Conservation (phyloP, 1,140 invertebrate genomes). For the Caenorhabditis remanei region DNA sequence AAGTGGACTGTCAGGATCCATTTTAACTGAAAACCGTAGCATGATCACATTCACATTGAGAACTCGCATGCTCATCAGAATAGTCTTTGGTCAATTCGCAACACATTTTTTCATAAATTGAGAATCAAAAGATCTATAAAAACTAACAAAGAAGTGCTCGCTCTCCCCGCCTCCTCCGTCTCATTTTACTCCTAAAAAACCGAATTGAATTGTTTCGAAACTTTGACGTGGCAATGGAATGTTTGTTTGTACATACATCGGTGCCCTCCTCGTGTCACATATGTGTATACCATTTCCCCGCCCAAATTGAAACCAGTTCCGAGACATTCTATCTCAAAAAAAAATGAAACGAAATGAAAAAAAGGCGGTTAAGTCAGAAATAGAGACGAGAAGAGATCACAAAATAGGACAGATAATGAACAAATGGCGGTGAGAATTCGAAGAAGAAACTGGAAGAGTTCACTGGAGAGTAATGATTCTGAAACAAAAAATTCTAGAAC, state of each 20-base stretch:
- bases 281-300: constrained; percentile 37
- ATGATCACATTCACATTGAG: no score
- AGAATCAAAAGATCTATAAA: constrained; percentile 23
- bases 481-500: no score
- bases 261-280: not conserved
- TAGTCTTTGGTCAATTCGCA: not conserved
- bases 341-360: constrained; percentile 14
- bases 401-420: no score
- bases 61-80: not conserved
- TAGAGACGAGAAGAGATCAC: no score
- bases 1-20: no score
- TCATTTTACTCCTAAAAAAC: constrained; percentile 10
- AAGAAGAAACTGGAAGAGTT: no score
- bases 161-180: not conserved
- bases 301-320: constrained; percentile 52
- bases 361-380: not conserved
- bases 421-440: no score
- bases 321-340: constrained; percentile 36
- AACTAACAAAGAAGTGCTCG: not conserved
- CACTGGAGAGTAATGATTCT: no score
- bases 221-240: constrained; percentile 51
- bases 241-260: constrained; percentile 50
- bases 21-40: no score
- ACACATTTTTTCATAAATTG: not conserved
- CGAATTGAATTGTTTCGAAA: constrained; percentile 13